Base-by-base conservation (phyloP, 2,113 vertebrate species). In the Eptesicus fuscus region DNA sequence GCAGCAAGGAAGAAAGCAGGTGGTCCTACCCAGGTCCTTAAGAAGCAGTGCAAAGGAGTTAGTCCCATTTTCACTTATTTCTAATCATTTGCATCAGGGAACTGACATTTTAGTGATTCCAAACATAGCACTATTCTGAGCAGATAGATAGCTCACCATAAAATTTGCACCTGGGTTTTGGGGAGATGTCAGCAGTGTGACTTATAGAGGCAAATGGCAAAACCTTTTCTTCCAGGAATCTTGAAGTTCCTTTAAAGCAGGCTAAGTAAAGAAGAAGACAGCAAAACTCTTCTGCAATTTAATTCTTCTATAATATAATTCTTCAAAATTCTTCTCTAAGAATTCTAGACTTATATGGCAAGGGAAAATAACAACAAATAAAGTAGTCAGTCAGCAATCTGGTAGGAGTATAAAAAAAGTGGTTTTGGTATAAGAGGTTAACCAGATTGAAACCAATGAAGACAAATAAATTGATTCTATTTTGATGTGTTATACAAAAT, bases 131-230 rank as follows among this genome's bases (percentile, higher is more conserved):
- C 32, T 61, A 30, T 70, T 90, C 53, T 85, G 73, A 90, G 80
- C 25, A 65, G 49, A 56, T 1, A 79, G 35, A 56, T 1, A 79
- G 35, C 6, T 30, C 76, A 69, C 80, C 63, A 42, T 47, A 47
- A 77, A 71, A 44, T 51, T 63, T 71, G 91, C 20, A 35, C 49
- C 35, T 49, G 49, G 69, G 32, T 16, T 84, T 73, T 20, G 42
- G 51, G 32, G 32, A 10, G 2, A 84, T 83, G 28, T 90, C 61
- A 93, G 20, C 25, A 47, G 59, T 35, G 6, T 37, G 71, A 88
- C 88, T 83, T 92, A 47, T 14, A 56, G 53, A 82, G 32, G 35
- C 56, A 91, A 90, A 90, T 70, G 37, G 25, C 14, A 59, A n/a
- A 42, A 2, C 1, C 12, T 88, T 95, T 85, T n/a, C n/a, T 91